phyloP scores from a whole-genome alignment of 2,797 vertebrate genomes.

The Falco concolor region DNA sequence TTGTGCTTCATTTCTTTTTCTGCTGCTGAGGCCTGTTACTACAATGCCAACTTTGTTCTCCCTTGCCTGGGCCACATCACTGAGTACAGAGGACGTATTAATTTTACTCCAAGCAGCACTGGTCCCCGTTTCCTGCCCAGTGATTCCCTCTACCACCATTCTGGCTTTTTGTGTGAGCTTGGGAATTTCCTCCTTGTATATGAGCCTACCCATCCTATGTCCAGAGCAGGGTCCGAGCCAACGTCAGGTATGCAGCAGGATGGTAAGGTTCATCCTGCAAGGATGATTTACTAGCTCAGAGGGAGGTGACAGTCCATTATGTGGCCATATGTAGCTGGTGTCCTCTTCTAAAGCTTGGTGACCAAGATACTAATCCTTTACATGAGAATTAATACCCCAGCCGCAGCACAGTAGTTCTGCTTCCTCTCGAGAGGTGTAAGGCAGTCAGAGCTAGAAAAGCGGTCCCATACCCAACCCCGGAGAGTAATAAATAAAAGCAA shows the following conservation, averaged over 20 bases:
- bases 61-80: neutral
- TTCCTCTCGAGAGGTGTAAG: neutral
- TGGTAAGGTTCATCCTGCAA: neutral
- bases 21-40: neutral
- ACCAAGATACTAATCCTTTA: neutral
- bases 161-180: neutral
- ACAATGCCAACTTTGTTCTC: conserved; percentile 24
- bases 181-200: neutral
- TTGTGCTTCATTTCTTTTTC: neutral
- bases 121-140: neutral
- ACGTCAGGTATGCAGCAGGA: neutral
- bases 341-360: neutral
- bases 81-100: neutral
- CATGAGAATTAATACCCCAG: neutral
- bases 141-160: neutral
- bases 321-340: neutral
- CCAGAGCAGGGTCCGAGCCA: neutral
- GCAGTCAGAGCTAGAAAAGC: neutral
- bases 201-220: neutral
- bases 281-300: neutral
- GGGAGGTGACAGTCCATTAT: neutral
- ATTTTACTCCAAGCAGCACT: neutral
- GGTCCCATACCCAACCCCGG: neutral
- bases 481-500: neutral
- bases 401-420: neutral